Conservation (phyloP, 1,140 invertebrate genomes). For the Probaryconus sp. region DNA sequence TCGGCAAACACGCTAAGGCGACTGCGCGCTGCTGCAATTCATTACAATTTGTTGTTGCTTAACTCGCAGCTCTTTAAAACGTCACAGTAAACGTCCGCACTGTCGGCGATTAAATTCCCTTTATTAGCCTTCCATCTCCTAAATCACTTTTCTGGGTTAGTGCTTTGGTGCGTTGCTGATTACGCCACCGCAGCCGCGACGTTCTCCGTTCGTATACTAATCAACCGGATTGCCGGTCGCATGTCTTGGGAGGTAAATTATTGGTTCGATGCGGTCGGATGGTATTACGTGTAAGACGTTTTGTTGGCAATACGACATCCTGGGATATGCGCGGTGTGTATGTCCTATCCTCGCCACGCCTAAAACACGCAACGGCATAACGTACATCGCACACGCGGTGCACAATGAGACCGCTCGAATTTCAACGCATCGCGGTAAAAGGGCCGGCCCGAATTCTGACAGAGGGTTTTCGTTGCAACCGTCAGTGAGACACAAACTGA, state of each 20-base stretch:
- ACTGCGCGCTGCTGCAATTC: conserved; percentile 15
- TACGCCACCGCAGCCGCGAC: conserved; percentile 24
- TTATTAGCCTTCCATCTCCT: conserved; percentile 51
- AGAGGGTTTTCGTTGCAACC: conserved; percentile 16
- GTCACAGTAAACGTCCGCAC: conserved; percentile 12
- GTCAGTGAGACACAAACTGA: conserved; percentile 54
- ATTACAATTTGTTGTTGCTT: conserved; percentile 43
- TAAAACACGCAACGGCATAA: conserved; percentile 7
- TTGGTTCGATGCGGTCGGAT: conserved; percentile 24
- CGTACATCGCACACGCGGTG: not conserved
- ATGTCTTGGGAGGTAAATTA: conserved; percentile 54
- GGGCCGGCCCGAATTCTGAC: conserved; percentile 1
- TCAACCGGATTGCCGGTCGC: conserved; percentile 30
- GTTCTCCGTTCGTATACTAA: conserved; percentile 15
- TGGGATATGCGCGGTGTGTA: conserved; percentile 1
- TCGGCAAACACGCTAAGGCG: not conserved
- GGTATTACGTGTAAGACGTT: conserved; percentile 17
- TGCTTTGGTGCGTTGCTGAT: conserved; percentile 36
- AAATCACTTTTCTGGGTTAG: conserved; percentile 51
- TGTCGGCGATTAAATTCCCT: conserved; percentile 36
- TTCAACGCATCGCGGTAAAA: conserved; percentile 43
- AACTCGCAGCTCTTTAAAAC: conserved; percentile 35
- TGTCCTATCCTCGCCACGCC: conserved; percentile 7
- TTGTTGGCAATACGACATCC: conserved; percentile 16
- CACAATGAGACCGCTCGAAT: conserved; percentile 56